These are phyloP conservation scores for Rachycentron canadum DNA, from an alignment of 2,797 vertebrate genomes.

Conservation along the genomic window DNA sequence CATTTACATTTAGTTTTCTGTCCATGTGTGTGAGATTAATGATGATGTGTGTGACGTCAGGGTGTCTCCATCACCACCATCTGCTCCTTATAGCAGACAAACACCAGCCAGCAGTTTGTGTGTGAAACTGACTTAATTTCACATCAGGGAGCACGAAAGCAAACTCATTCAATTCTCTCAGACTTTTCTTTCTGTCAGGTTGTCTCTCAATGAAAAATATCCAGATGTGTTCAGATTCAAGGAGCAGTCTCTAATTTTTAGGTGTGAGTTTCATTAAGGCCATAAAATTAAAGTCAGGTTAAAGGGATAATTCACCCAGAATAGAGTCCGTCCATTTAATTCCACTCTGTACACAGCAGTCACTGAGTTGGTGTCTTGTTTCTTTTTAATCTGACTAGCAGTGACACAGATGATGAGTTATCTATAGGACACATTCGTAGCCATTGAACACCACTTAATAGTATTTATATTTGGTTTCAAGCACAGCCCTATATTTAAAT, in stretches of 20 bases:
- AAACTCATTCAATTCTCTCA: constrained; percentile 29
- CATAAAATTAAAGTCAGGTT: no score
- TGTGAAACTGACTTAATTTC: constrained; percentile 69
- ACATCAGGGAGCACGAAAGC: constrained; percentile 62
- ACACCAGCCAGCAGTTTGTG: constrained; percentile 66
- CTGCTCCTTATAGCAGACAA: constrained; percentile 75
- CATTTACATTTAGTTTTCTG: constrained; percentile 22
- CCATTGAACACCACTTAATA: no score
- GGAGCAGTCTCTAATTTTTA: background rate
- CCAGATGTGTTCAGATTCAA: constrained; percentile 3
- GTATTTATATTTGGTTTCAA: no score
- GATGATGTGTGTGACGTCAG: constrained; percentile 74
- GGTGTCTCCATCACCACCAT: constrained; percentile 66
- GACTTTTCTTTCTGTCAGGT: constrained; percentile 15
- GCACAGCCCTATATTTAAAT: no score
- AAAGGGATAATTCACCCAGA: no score
- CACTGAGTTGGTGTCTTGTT: no score
- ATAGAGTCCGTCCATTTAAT: no score
- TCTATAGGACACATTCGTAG: no score
- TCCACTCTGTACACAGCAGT: no score
- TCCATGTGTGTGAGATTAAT: constrained; percentile 69
- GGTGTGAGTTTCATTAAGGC: no score
- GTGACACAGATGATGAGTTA: no score
- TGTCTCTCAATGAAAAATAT: constrained; percentile 4
- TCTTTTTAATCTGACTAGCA: no score